Conservation (phyloP, 2,797 vertebrate genomes). For the Myotis myotis region DNA sequence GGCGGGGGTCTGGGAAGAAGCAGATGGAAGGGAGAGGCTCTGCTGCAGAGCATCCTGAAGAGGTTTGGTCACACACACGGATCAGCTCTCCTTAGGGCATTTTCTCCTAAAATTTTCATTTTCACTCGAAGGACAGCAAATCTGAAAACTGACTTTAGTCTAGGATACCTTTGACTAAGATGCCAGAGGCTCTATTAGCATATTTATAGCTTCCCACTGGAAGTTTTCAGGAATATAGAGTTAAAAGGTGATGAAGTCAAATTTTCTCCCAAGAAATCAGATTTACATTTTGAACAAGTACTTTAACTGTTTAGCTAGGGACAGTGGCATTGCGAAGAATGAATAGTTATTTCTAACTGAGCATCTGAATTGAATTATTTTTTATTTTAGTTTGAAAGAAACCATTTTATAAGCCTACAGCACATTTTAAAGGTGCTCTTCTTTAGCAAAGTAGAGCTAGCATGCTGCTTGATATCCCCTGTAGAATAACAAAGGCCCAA, state of each 20-base stretch:
- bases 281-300: neutral
- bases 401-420: neutral
- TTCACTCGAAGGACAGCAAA: constrained; percentile 56
- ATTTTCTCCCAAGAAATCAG: constrained; percentile 37
- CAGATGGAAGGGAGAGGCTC: constrained; percentile 70
- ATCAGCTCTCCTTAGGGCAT: neutral
- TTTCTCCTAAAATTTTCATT: constrained; percentile 39
- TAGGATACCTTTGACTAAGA: neutral
- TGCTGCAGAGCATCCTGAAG: constrained; percentile 23
- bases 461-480: neutral
- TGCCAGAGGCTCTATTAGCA: neutral
- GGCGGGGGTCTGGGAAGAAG: constrained; percentile 1
- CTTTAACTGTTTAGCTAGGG: neutral
- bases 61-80: constrained; percentile 41
- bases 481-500: neutral
- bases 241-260: neutral
- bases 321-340: neutral
- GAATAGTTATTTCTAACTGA: neutral
- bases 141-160: constrained; percentile 51
- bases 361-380: neutral
- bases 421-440: neutral
- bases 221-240: constrained; percentile 34
- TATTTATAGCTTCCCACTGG: constrained; percentile 40
- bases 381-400: neutral
- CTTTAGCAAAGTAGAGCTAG: neutral